Conservation (phyloP, 2,888 invertebrate species). For the Pegoplata infirma region DNA sequence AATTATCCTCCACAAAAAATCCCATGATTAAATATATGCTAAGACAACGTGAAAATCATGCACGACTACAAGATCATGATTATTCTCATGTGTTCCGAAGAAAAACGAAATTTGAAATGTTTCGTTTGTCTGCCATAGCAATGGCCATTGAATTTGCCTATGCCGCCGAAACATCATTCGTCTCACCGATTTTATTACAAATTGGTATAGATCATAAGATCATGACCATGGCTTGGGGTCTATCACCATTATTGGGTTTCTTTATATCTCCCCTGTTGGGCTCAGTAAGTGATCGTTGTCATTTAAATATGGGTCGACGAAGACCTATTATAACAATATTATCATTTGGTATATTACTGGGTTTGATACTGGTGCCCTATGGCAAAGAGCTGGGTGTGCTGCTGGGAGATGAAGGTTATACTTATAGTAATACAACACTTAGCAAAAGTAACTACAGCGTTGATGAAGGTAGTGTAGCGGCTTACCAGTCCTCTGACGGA, state of each 20-base stretch:
- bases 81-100: constrained; percentile 78
- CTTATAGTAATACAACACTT: constrained; percentile 42
- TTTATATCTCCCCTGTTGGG: constrained; percentile 79
- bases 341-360: constrained; percentile 80
- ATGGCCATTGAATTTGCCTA: constrained; percentile 83
- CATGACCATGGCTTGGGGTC: constrained; percentile 80
- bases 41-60: constrained; percentile 76
- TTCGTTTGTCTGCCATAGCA: constrained; percentile 75
- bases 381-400: constrained; percentile 80
- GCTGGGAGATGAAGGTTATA: constrained; percentile 77
- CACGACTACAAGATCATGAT: constrained; percentile 73
- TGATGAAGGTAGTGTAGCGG: constrained; percentile 66
- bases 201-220: constrained; percentile 81
- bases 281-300: constrained; percentile 81
- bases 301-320: constrained; percentile 79
- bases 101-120: constrained; percentile 75
- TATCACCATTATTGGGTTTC: constrained; percentile 77
- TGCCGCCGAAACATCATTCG: constrained; percentile 84
- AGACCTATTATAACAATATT: constrained; percentile 81
- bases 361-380: constrained; percentile 81
- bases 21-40: constrained; percentile 77
- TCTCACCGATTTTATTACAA: constrained; percentile 82
- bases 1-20: constrained; percentile 72
- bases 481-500: constrained; percentile 48
- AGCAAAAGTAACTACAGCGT: constrained; percentile 48